phyloP scores from a whole-genome alignment of 1,140 invertebrate species.

The Hycleus phaleratus region DNA sequence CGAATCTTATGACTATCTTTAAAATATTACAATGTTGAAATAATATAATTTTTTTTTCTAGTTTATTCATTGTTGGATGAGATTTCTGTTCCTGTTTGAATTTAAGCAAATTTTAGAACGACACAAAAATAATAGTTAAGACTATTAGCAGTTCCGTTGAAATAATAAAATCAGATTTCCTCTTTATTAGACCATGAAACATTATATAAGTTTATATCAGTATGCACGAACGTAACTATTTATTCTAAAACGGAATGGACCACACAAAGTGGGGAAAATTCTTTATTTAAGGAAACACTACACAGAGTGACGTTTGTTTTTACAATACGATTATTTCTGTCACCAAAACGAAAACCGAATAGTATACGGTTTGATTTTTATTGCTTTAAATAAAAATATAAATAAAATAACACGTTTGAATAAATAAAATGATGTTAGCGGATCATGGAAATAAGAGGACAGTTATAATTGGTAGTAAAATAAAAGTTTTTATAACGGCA shows the following conservation, averaged over 20 bases:
- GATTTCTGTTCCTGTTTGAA: no score
- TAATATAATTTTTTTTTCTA: no score
- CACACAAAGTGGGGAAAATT: conserved; percentile 13
- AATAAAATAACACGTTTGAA: background rate
- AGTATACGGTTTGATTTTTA: background rate
- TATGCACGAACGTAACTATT: conserved; percentile 15
- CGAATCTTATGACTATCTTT: no score
- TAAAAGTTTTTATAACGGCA: conserved; percentile 7
- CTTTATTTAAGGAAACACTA: conserved; percentile 9
- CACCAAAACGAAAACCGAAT: conserved; percentile 3
- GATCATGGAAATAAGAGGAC: conserved; percentile 2
- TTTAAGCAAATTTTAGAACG: no score
- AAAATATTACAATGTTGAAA: no score
- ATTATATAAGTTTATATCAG: conserved; percentile 16
- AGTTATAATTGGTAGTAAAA: conserved; percentile 5
- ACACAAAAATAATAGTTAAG: background rate
- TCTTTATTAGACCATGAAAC: conserved; percentile 15
- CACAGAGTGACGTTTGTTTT: conserved; percentile 8
- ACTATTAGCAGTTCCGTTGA: conserved; percentile 4
- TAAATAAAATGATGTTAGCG: background rate
- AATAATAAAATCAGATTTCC: conserved; percentile 13
- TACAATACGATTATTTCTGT: conserved; percentile 10
- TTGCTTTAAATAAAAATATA: background rate
- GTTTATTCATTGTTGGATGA: no score
- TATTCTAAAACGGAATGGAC: conserved; percentile 10